Base-by-base conservation (phyloP, 2,113 vertebrate genomes). In the Cyanoramphus novaezelandiae region DNA sequence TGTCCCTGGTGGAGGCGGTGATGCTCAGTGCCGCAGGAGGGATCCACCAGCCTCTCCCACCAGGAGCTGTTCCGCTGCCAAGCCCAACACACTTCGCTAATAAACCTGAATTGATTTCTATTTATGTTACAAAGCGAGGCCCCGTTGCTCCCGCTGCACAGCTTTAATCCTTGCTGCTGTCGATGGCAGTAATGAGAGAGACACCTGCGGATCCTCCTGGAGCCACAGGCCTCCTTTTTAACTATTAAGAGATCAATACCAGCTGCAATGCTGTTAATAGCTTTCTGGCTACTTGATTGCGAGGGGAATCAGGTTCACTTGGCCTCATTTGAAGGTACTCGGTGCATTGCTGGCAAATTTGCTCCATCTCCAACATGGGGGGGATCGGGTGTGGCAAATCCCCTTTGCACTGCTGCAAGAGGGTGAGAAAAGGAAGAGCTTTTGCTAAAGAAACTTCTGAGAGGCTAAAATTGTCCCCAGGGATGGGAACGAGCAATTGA, bases 291-390 rank as follows among this genome's bases (percentile, higher is more conserved):
- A 2, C 19, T 20, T 24, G 74, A n/a, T n/a, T 18, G 33, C 1
- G 2, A 8, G 64, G 37, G 53, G 63, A 31, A 33, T 8, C 0
- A 7, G 3, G 33, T 4, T 31, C 60, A 17, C 10, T 14, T 1
- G 1, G 35, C 3, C 11, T 19, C 11, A 1, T 3, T 7, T 13
- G 43, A 41, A 44, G 33, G 64, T 17, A 27, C 37, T 43, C 1
- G 0, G 7, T 6, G 65, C 2, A 7, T n/a, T 50, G 37, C 15
- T 13, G 25, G 31, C 6, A 39, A 31, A 39, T 49, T 39, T 62
- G 15, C 14, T 43, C 49, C 7, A 28, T 12, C 10, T 44, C 47
- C 0, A 4, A 6, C 20, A 4, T 0, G 0, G 28, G 25, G 12
- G 13, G 29, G 29, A 17, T 82, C 27, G 1, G 68, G 27, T 21